Percentiles rank a stretch among this genome's conserved stretches.
Conservation (phyloP, 2,113 vertebrate genomes). For the Oriolus oriolus region DNA sequence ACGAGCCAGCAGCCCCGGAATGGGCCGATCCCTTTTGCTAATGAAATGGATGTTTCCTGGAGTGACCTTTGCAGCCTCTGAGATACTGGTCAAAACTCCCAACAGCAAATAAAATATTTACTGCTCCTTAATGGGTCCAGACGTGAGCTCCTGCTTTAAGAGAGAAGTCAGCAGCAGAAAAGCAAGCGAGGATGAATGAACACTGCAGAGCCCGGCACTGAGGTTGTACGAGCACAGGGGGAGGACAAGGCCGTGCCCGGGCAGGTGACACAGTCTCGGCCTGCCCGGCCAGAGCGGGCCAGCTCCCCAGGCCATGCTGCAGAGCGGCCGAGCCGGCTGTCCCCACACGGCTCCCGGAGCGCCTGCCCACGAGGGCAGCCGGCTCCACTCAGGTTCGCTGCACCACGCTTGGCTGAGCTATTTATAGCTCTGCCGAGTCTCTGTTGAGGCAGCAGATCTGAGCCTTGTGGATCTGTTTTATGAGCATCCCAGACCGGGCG, state of each 20-base stretch:
- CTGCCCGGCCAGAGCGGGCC: rapidly evolving
- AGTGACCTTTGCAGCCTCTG: not conserved
- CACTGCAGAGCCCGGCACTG: not conserved
- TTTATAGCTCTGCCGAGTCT: conserved; percentile 20
- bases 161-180: not conserved
- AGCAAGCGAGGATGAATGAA: not conserved
- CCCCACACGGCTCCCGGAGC: not conserved
- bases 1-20: rapidly evolving
- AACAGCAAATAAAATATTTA: not conserved
- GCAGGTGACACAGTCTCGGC: not conserved
- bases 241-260: rapidly evolving
- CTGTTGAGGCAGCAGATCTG: not conserved
- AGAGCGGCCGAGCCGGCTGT: rapidly evolving
- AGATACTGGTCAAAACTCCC: not conserved
- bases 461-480: not conserved
- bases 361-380: not conserved
- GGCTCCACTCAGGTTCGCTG: not conserved
- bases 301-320: rapidly evolving
- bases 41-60: not conserved
- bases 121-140: not conserved
- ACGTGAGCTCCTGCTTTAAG: not conserved
- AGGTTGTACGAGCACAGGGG: rapidly evolving
- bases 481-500: not conserved
- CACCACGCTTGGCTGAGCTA: not conserved
- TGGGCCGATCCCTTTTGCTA: rapidly evolving